Conservation (phyloP, 2,888 invertebrate species). For the Ellobium chinense region DNA sequence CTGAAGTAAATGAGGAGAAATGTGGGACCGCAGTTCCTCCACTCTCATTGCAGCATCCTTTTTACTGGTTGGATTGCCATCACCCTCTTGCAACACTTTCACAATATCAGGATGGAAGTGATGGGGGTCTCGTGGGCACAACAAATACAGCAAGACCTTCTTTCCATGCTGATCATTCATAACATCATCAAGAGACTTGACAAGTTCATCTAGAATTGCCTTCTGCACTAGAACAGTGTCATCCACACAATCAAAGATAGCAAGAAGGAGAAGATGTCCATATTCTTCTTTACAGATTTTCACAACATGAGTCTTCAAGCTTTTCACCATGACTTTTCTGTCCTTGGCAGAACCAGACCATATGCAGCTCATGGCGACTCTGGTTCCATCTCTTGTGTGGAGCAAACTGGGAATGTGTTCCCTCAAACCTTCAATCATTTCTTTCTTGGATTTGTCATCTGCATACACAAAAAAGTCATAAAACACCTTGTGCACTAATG, state of each 20-base stretch:
- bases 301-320: slow-evolving; percentile 90
- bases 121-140: slow-evolving; percentile 88
- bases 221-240: slow-evolving; percentile 95
- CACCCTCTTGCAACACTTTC: slow-evolving; percentile 87
- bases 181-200: slow-evolving; percentile 85
- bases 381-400: slow-evolving; percentile 90
- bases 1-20: slow-evolving; percentile 70
- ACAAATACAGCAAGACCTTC: slow-evolving; percentile 91
- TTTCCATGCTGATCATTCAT: slow-evolving; percentile 90
- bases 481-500: slow-evolving; percentile 89
- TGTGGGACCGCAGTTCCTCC: slow-evolving; percentile 68
- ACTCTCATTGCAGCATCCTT: slow-evolving; percentile 73
- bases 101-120: slow-evolving; percentile 91
- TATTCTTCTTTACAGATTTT: slow-evolving; percentile 91
- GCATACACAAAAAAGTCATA: slow-evolving; percentile 90
- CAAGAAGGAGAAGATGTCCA: slow-evolving; percentile 89
- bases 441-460: slow-evolving; percentile 79
- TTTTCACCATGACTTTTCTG: slow-evolving; percentile 87
- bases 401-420: slow-evolving; percentile 85
- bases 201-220: slow-evolving; percentile 83
- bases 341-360: slow-evolving; percentile 88
- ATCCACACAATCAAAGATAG: slow-evolving; percentile 91
- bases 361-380: slow-evolving; percentile 89
- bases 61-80: slow-evolving; percentile 83
- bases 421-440: slow-evolving; percentile 87